Evolutionary conservation across 35 echinoderm and acorn worm genomes (phyloP).

Genomic region (Lytechinus pictus): DNA sequence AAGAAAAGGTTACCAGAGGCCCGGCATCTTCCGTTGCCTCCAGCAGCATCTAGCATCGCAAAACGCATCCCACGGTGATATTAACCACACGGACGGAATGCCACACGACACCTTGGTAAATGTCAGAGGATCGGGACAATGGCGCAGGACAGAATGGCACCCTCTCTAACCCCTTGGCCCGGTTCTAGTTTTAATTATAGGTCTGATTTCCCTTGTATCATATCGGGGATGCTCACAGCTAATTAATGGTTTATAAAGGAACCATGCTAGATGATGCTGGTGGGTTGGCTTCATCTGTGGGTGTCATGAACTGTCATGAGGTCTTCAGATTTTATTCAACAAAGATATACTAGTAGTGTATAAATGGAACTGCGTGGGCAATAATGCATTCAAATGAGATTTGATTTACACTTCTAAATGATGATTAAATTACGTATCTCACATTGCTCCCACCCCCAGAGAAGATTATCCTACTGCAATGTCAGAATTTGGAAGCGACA

Average conservation of each 20-base stretch:
- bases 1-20: not conserved
- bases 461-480: too few species aligned
- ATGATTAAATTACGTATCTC: too few species aligned
- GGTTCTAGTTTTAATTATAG: not conserved
- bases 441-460: too few species aligned
- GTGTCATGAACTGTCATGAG: not conserved
- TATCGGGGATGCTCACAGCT: not conserved
- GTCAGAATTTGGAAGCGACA: too few species aligned
- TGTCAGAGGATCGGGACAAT: not conserved
- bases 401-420: too few species aligned
- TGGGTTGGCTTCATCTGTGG: not conserved
- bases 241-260: not conserved
- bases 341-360: not conserved
- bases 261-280: not conserved
- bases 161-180: not conserved
- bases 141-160: not conserved
- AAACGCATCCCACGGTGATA: not conserved
- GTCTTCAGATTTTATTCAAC: not conserved
- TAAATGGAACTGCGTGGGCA: not conserved
- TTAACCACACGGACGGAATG: not conserved
- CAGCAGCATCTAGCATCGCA: too few species aligned
- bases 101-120: slow-evolving; percentile 9
- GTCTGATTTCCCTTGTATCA: not conserved
- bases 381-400: too few species aligned
- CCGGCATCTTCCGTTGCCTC: not conserved